Base-by-base conservation (phyloP, 2,797 vertebrate genomes). In the Urosaurus nigricauda region DNA sequence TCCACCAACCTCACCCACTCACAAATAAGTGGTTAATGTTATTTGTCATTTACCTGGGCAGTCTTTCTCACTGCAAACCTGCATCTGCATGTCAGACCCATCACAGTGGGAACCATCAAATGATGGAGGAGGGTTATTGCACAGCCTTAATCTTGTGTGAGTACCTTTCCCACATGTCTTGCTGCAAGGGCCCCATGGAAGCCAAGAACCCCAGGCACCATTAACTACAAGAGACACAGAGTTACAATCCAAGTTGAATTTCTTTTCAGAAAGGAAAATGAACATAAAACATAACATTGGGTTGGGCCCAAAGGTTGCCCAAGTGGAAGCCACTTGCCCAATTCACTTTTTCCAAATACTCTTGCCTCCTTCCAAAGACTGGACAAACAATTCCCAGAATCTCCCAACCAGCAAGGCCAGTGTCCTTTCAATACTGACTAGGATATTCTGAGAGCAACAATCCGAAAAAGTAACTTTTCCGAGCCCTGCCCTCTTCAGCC, bases 121-220 rank as follows among this genome's bases (percentile, higher is more conserved):
- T 0, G 98, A 97, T 0, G 98, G 98, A 11, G 98, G 97, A 0
- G 98, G 98, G 92, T 96, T 97, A 94, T 97, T 98, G 93, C 99
- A 99, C 79, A 98, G 96, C n/a, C 98, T 96, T 74, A 97, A 83
- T 82, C 98, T 97, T 0, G 95, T 98, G 93, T 99, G 98, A 88
- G 97, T 97, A 0, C 98, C 99, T 88, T 98, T 98, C n/a, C 98
- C 98, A 71, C 99, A 99, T 0, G 97, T 98, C 93, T 97, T 95
- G 11, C 98, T 99, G 97, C 99, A 99, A 0, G 96, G 92, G 47
- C 97, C 97, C 99, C 99, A 99, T 0, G 97, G 97, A 73, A 98
- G 95, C 99, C 99, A 99, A 19, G 97, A 81, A 2, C 98, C 98
- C 99, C 99, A 99, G 86, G 96, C 96, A 14, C 99, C 98, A 0